Evolutionary conservation across 1,140 invertebrate species (phyloP).

Genomic region (Hypsibius dujardini): DNA sequence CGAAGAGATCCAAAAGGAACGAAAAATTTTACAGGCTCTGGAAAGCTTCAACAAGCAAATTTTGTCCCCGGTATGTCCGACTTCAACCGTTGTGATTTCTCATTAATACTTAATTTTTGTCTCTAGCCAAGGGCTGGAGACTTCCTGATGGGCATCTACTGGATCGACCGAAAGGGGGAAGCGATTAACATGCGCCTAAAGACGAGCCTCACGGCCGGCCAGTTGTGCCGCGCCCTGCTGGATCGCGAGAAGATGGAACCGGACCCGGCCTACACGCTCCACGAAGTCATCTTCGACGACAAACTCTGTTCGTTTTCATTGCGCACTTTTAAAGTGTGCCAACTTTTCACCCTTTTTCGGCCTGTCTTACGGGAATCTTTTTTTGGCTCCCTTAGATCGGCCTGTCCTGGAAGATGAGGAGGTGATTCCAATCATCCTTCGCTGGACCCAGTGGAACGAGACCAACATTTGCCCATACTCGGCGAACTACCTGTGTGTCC

Average conservation of each 20-base stretch:
- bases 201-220: background rate
- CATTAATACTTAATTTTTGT: background rate
- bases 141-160: slow-evolving; percentile 13
- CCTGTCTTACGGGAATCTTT: too few species aligned
- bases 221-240: background rate
- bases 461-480: slow-evolving; percentile 1
- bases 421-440: background rate
- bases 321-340: background rate
- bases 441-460: background rate
- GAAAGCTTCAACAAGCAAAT: background rate
- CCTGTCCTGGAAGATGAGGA: background rate
- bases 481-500: slow-evolving; percentile 6
- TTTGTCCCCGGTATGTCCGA: background rate
- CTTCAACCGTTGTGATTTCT: slow-evolving; percentile 3
- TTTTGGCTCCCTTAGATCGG: background rate
- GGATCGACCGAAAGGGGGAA: slow-evolving; percentile 14
- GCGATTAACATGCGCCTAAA: background rate
- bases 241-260: background rate
- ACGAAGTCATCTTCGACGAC: slow-evolving; percentile 14
- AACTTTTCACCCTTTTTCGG: background rate
- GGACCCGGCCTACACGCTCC: background rate
- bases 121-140: slow-evolving; percentile 10
- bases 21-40: slow-evolving; percentile 11
- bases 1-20: background rate
- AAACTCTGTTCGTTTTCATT: background rate